phyloP scores from a whole-genome alignment of 2,113 vertebrate species.

The Myrmecophaga tridactyla region DNA sequence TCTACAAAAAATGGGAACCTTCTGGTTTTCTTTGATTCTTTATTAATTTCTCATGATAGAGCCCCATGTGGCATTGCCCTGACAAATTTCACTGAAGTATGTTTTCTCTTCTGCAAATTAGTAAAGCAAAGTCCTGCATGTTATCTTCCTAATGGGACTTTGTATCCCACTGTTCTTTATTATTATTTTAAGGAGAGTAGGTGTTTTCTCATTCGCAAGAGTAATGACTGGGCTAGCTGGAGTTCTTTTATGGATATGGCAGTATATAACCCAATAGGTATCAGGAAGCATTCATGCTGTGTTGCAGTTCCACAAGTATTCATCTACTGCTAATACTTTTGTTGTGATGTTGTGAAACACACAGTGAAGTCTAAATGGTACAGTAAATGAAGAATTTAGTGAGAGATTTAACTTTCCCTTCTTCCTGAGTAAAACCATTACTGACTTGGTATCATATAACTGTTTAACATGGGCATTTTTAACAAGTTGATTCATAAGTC shows the following conservation, averaged over 20 bases:
- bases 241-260: constrained; percentile 75
- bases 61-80: constrained; percentile 73
- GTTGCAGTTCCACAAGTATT: constrained; percentile 68
- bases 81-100: constrained; percentile 77
- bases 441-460: not conserved
- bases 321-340: constrained; percentile 69
- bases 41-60: constrained; percentile 80
- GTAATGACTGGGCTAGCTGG: constrained; percentile 73
- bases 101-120: constrained; percentile 81
- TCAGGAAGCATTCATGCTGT: constrained; percentile 79
- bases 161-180: constrained; percentile 82
- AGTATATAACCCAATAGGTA: constrained; percentile 75
- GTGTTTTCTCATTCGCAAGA: constrained; percentile 79
- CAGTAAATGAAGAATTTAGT: constrained; percentile 73
- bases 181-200: constrained; percentile 78
- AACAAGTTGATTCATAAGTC: not conserved
- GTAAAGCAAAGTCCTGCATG: constrained; percentile 72
- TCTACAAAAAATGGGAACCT: constrained; percentile 69
- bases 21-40: constrained; percentile 81
- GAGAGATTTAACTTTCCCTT: constrained; percentile 71
- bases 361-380: constrained; percentile 76
- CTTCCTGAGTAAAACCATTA: constrained; percentile 50
- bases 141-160: constrained; percentile 77
- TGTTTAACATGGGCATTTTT: constrained; percentile 23
- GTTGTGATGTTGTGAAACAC: constrained; percentile 70